Conservation (phyloP, 53 echinoderm and acorn worm genomes). For the Crossaster papposus region DNA sequence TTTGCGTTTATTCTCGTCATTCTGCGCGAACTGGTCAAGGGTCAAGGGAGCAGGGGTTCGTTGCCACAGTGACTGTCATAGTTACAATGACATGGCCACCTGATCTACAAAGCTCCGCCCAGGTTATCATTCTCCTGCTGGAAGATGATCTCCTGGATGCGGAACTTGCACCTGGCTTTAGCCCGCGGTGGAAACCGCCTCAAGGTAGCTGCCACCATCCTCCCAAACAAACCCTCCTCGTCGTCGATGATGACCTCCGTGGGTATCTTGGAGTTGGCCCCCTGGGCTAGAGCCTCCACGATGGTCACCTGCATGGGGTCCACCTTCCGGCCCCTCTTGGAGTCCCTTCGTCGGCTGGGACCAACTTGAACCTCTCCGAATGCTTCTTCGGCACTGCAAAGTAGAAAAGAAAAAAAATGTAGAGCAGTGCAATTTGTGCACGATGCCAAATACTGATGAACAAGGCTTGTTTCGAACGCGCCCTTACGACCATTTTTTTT, state of each 20-base stretch:
- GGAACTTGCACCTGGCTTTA: slow-evolving; percentile 38
- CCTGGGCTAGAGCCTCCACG: neutral
- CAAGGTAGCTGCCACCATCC: slow-evolving; percentile 33
- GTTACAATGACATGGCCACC: neutral
- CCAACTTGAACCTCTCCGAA: neutral
- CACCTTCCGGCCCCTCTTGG: neutral
- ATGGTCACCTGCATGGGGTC: slow-evolving; percentile 7
- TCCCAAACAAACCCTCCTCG: slow-evolving; percentile 23
- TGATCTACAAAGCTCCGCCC: neutral
- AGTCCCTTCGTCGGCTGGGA: neutral
- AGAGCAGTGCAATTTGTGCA: no score
- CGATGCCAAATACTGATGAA: no score
- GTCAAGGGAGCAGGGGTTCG: no score
- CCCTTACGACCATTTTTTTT: no score
- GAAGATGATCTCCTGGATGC: slow-evolving; percentile 33
- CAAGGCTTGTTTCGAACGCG: no score
- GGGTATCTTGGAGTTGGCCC: neutral
- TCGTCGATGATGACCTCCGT: neutral
- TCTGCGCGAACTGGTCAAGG: no score
- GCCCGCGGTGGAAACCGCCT: slow-evolving; percentile 21
- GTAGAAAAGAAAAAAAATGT: neutral
- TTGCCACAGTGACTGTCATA: no score
- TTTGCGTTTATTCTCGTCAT: no score
- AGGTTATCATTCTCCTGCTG: slow-evolving; percentile 19
- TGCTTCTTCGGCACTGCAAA: neutral